A percentile compares a stretch with the other conserved stretches of the same genome.
Conservation (phyloP, 2,888 invertebrate genomes). For the Tetranychus piercei region DNA sequence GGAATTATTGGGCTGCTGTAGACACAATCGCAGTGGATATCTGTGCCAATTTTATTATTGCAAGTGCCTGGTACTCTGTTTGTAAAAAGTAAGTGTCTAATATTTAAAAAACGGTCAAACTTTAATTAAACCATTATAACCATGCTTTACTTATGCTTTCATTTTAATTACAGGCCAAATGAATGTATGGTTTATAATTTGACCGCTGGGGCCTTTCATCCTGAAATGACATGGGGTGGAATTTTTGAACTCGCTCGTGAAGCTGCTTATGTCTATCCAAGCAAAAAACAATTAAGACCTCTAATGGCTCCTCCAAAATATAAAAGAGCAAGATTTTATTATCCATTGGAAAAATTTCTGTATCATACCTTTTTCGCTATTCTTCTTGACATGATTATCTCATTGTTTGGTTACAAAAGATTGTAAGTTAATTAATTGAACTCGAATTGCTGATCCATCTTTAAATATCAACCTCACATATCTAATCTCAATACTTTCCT, state of each 20-base stretch:
- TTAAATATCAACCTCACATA: neutral
- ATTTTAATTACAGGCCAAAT: neutral
- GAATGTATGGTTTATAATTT: slow-evolving; percentile 3
- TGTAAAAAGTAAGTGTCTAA: neutral
- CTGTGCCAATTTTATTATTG: slow-evolving; percentile 10
- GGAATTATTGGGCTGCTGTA: neutral
- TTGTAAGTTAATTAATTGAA: neutral
- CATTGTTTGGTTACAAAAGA: neutral
- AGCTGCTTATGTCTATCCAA: neutral
- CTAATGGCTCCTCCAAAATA: slow-evolving; percentile 2
- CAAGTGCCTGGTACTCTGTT: slow-evolving; percentile 12
- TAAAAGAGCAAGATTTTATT: neutral
- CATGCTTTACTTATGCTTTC: neutral
- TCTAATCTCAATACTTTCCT: neutral
- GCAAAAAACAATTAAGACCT: slow-evolving; percentile 4
- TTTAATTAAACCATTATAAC: too few species aligned
- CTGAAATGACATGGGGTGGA: neutral
- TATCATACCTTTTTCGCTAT: slow-evolving; percentile 5
- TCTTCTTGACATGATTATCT: neutral
- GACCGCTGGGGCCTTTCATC: neutral
- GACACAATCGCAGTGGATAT: slow-evolving; percentile 15
- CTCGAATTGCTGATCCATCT: neutral
- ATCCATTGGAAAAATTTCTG: slow-evolving; percentile 3
- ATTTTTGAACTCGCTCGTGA: neutral
- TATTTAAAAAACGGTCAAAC: neutral